Percentiles rank a stretch among this genome's conserved stretches.
Conservation (phyloP, 2,797 vertebrate genomes). For the Chiroxiphia lanceolata region DNA sequence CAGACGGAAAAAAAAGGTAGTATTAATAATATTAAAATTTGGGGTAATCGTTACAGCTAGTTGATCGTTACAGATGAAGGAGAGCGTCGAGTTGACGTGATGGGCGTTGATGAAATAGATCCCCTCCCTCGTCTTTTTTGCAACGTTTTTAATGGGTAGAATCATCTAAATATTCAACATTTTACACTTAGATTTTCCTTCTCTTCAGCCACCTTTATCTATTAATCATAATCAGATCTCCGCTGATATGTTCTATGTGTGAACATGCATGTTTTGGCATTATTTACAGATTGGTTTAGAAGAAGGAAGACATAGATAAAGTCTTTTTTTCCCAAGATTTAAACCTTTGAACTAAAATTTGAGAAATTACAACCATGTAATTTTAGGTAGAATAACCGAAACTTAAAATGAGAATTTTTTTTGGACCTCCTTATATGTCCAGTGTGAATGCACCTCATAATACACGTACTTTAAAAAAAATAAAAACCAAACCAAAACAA, state of each 20-base stretch:
- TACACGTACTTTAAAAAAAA: background rate
- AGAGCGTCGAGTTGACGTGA: background rate
- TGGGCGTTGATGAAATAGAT: background rate
- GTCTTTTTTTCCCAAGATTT: background rate
- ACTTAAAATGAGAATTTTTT: background rate
- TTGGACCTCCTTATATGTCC: background rate
- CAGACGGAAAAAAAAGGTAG: background rate
- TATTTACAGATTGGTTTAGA: background rate
- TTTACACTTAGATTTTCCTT: background rate
- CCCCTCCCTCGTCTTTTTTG: background rate
- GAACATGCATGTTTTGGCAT: background rate
- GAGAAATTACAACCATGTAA: background rate
- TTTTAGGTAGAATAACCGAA: background rate
- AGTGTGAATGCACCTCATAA: conserved; percentile 19
- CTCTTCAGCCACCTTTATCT: background rate
- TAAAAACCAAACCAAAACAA: background rate
- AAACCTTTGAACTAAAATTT: background rate
- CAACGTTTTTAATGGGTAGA: background rate
- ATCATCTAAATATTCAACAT: background rate
- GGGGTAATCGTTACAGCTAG: background rate
- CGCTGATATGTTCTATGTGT: background rate
- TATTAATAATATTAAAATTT: background rate
- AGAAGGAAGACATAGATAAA: background rate
- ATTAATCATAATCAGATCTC: background rate
- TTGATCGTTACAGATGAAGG: background rate